Evolutionary conservation across 2,888 invertebrate species (phyloP).

Genomic region (Petrophora chlorosata): DNA sequence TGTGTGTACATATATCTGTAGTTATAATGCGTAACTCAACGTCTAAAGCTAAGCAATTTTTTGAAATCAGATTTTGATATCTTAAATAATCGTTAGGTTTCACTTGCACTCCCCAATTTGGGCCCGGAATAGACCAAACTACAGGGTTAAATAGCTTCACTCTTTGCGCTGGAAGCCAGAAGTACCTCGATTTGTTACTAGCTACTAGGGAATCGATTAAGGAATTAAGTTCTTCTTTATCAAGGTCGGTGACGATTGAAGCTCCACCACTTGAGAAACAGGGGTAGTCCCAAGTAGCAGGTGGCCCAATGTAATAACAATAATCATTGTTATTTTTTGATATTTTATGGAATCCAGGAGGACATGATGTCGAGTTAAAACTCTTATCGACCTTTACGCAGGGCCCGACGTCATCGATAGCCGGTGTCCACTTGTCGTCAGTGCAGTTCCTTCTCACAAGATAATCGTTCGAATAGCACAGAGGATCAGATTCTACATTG

Average conservation of each 20-base stretch:
- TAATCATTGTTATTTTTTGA: constrained; percentile 56
- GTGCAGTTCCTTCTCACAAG: constrained; percentile 64
- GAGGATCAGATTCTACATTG: constrained; percentile 60
- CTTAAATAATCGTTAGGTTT: constrained; percentile 42
- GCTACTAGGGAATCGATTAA: constrained; percentile 55
- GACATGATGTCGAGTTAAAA: constrained; percentile 58
- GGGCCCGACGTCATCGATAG: constrained; percentile 47
- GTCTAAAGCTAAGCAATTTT: constrained; percentile 67
- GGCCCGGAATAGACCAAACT: constrained; percentile 77
- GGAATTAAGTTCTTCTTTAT: constrained; percentile 49
- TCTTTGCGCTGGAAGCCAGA: constrained; percentile 80
- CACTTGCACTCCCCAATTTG: constrained; percentile 62
- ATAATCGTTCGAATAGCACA: constrained; percentile 56
- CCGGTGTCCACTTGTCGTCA: constrained; percentile 58
- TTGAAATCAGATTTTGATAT: constrained; percentile 45
- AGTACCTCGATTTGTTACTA: constrained; percentile 52
- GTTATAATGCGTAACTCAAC: constrained; percentile 46
- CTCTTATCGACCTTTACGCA: constrained; percentile 55
- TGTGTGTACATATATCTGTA: constrained; percentile 58
- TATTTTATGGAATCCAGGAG: constrained; percentile 62
- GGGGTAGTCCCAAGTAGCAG: constrained; percentile 63
- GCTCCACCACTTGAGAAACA: constrained; percentile 70
- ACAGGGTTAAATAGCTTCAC: constrained; percentile 67
- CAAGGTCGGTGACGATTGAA: constrained; percentile 65
- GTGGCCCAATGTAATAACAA: constrained; percentile 60